phyloP scores from a whole-genome alignment of 2,888 invertebrate species.

The Leucoma salicis region DNA sequence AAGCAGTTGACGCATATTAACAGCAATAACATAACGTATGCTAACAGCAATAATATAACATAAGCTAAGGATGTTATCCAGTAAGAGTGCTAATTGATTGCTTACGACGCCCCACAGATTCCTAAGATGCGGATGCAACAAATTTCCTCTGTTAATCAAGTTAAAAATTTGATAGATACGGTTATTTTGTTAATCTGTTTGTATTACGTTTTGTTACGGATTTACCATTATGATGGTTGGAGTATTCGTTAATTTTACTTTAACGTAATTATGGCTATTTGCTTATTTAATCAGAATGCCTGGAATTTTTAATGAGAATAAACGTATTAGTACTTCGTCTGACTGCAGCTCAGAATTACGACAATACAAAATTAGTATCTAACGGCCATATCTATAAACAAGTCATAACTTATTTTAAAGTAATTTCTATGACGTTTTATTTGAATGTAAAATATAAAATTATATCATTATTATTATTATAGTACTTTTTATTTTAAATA shows the following conservation, averaged over 20 bases:
- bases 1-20: neutral
- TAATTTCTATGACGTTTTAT: too few species aligned
- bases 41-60: constrained; percentile 4
- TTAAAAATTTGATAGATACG: constrained; percentile 43
- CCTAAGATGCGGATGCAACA: constrained; percentile 59
- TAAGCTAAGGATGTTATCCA: constrained; percentile 22
- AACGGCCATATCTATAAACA: too few species aligned
- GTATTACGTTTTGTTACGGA: constrained; percentile 18
- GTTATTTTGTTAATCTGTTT: constrained; percentile 31
- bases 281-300: too few species aligned
- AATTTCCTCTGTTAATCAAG: constrained; percentile 64
- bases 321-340: too few species aligned
- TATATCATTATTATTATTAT: too few species aligned
- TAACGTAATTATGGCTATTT: too few species aligned
- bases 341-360: too few species aligned
- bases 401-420: too few species aligned
- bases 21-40: neutral
- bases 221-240: constrained; percentile 10
- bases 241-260: neutral
- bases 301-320: too few species aligned
- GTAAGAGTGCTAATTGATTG: constrained; percentile 57
- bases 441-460: too few species aligned
- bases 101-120: constrained; percentile 54
- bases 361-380: too few species aligned
- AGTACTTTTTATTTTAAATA: too few species aligned